phyloP scores from a whole-genome alignment of 2,113 vertebrate species.

The Morone chrysops region DNA sequence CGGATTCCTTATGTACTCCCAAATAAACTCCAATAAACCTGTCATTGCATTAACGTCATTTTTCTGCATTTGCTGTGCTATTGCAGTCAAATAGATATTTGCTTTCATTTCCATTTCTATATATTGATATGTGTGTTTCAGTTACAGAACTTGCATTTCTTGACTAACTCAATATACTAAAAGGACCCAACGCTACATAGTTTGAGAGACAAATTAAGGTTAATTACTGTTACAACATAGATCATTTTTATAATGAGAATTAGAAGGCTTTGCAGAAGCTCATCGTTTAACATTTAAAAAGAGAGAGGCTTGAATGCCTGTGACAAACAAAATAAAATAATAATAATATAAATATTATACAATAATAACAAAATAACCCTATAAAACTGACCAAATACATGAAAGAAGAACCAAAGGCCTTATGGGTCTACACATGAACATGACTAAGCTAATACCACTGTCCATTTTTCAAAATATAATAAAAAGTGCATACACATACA shows the following conservation, averaged over 20 bases:
- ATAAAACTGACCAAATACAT: background rate
- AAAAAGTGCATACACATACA: background rate
- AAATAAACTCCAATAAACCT: background rate
- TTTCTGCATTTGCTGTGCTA: background rate
- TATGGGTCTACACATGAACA: no score
- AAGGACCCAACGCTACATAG: no score
- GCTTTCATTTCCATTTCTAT: background rate
- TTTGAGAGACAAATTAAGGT: no score
- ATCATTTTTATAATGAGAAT: no score
- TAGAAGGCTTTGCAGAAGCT: no score
- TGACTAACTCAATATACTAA: background rate
- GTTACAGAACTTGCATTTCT: background rate
- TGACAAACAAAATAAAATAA: no score
- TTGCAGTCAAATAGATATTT: background rate
- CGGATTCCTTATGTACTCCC: background rate
- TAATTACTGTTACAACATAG: no score
- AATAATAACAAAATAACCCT: background rate
- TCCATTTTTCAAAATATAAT: background rate
- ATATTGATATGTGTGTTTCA: background rate
- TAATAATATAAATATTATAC: no score
- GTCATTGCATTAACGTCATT: background rate
- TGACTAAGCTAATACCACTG: background rate
- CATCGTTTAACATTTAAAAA: no score
- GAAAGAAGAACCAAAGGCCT: background rate
- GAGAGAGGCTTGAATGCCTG: no score